Percentiles rank a stretch among this genome's conserved stretches.
Evolutionary conservation across 2,797 vertebrate genomes (phyloP).

Genomic region (Garrulus glandarius): DNA sequence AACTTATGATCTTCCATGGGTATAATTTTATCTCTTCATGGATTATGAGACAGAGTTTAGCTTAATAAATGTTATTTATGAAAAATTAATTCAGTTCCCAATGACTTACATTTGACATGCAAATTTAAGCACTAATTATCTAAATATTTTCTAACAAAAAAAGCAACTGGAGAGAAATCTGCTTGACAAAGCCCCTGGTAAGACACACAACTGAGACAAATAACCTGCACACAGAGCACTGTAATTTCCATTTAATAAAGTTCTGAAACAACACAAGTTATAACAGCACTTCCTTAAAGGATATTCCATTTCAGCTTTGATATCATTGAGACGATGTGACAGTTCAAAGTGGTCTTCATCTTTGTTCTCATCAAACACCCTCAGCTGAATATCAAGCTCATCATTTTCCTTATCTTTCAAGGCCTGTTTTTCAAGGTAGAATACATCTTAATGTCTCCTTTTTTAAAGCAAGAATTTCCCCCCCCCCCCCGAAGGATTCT

Average conservation of each 20-base stretch:
- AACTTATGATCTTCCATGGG: neutral
- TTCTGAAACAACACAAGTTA: neutral
- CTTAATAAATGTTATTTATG: neutral
- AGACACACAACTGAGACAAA: neutral
- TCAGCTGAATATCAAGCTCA: conserved; percentile 97
- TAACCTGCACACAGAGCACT: neutral
- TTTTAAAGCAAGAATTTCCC: neutral
- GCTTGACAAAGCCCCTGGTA: neutral
- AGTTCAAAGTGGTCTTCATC: conserved; percentile 96
- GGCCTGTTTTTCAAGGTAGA: conserved; percentile 77
- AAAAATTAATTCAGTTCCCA: neutral
- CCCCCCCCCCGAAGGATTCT: neutral
- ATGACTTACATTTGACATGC: neutral
- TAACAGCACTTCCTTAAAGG: conserved; percentile 77
- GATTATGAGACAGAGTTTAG: neutral
- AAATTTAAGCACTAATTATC: neutral
- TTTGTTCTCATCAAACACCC: conserved; percentile 98
- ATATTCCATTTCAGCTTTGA: conserved; percentile 99
- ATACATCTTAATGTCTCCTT: neutral
- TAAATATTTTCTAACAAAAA: neutral
- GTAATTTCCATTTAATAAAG: neutral
- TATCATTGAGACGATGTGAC: conserved; percentile 93
- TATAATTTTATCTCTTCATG: neutral
- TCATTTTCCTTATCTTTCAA: conserved; percentile 93
- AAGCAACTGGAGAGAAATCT: neutral